A percentile compares a stretch with the other conserved stretches of the same genome.
Conservation (phyloP, 2,888 invertebrate species). For the Sinopyrophorus schimmeli region DNA sequence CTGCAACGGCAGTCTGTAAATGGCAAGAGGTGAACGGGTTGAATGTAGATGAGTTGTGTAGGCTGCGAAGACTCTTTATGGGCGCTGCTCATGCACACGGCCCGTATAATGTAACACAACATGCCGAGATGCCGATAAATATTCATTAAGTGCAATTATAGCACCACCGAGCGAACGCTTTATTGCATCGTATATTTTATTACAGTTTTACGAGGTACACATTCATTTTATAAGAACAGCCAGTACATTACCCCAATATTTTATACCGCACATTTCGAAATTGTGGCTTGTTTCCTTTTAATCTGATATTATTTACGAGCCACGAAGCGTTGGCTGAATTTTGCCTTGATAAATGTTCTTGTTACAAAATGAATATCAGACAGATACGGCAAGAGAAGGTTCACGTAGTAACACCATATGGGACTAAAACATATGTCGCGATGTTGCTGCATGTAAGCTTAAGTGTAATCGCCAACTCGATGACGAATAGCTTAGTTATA, state of each 20-base stretch:
- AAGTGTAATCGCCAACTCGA: slow-evolving; percentile 28
- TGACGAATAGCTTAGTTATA: slow-evolving; percentile 34
- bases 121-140: slow-evolving; percentile 54
- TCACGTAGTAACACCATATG: slow-evolving; percentile 29
- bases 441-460: slow-evolving; percentile 22
- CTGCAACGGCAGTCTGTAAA: slow-evolving; percentile 51
- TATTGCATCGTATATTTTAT: slow-evolving; percentile 56
- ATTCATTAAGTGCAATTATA: slow-evolving; percentile 58
- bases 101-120: slow-evolving; percentile 15
- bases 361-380: slow-evolving; percentile 26
- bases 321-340: slow-evolving; percentile 21
- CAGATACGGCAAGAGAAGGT: slow-evolving; percentile 27
- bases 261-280: slow-evolving; percentile 37
- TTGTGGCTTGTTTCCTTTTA: slow-evolving; percentile 38
- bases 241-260: slow-evolving; percentile 43
- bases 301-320: slow-evolving; percentile 37
- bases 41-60: slow-evolving; percentile 55
- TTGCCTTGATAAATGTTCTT: slow-evolving; percentile 28
- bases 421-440: slow-evolving; percentile 27
- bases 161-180: slow-evolving; percentile 55
- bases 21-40: slow-evolving; percentile 51
- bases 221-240: slow-evolving; percentile 44
- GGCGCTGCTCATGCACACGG: slow-evolving; percentile 43
- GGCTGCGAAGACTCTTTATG: slow-evolving; percentile 50
- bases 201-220: slow-evolving; percentile 53